These are phyloP conservation scores for Scaptomyza reducta DNA, from an alignment of 2,888 invertebrate genomes.

Conservation along the genomic window DNA sequence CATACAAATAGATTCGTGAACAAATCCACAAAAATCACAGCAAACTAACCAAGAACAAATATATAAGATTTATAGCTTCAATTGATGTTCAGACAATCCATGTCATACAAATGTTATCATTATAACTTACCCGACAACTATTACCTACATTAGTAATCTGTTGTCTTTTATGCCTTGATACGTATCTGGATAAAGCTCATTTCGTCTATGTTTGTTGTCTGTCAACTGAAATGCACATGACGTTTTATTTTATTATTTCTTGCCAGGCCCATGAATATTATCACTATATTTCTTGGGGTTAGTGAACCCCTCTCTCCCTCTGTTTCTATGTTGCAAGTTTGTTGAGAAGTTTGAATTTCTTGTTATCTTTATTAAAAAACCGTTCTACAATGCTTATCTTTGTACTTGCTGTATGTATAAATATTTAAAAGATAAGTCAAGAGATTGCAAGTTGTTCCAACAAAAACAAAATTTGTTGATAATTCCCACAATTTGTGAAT, in stretches of 20 bases:
- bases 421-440: constrained; percentile 18
- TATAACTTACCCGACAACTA: constrained; percentile 35
- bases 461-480: background rate
- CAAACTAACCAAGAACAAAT: background rate
- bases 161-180: constrained; percentile 28
- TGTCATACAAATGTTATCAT: constrained; percentile 62
- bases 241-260: constrained; percentile 4
- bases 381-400: constrained; percentile 13
- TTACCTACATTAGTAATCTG: constrained; percentile 38
- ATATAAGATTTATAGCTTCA: constrained; percentile 29
- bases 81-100: constrained; percentile 27
- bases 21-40: too few species aligned
- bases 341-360: background rate
- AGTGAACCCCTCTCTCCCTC: constrained; percentile 21
- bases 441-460: background rate
- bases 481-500: background rate
- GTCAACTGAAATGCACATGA: constrained; percentile 22
- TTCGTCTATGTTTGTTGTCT: constrained; percentile 5
- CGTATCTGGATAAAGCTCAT: constrained; percentile 16
- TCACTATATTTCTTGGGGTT: constrained; percentile 23
- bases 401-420: constrained; percentile 1
- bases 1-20: too few species aligned
- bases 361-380: constrained; percentile 4
- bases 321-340: background rate
- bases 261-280: constrained; percentile 1